phyloP scores from a whole-genome alignment of 1,140 invertebrate genomes.

The Panonychus citri region DNA sequence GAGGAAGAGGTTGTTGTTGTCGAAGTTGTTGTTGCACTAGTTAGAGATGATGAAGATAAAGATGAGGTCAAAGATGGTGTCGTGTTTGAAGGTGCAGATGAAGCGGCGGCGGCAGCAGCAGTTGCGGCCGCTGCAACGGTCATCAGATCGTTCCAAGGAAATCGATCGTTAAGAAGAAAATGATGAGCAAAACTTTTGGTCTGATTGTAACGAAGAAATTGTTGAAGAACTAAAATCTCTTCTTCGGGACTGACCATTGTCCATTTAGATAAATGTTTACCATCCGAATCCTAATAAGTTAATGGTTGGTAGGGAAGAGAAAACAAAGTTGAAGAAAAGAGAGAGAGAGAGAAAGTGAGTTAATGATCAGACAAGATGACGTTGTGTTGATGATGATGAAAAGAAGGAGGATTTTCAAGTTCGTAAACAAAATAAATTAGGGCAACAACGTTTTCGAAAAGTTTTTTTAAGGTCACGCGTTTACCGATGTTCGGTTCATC shows the following conservation, averaged over 20 bases:
- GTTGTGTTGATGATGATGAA: neutral
- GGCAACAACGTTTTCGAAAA: too few relatives aligned
- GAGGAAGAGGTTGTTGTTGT: too few relatives aligned
- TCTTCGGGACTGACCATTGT: constrained; percentile 54
- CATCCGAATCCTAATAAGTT: neutral
- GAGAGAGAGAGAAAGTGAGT: constrained; percentile 1
- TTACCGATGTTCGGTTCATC: too few relatives aligned
- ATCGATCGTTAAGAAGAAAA: neutral
- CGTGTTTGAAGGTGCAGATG: neutral
- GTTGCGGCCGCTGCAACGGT: neutral
- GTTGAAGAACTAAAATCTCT: constrained; percentile 57
- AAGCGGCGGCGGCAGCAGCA: neutral
- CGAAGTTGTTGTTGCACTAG: too few relatives aligned
- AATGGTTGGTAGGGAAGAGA: neutral
- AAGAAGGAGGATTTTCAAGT: neutral
- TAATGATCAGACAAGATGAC: neutral
- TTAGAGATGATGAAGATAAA: too few relatives aligned
- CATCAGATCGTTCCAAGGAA: neutral
- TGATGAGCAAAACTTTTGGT: neutral
- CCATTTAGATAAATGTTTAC: constrained; percentile 27
- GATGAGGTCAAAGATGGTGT: neutral
- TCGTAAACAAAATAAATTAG: neutral
- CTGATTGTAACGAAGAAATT: constrained; percentile 50
- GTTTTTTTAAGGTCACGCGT: too few relatives aligned
- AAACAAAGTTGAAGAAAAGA: neutral